Percentiles rank a stretch among this genome's conserved stretches.
Evolutionary conservation across 2,113 vertebrate species (phyloP).

Genomic region (Hiodon tergisus): DNA sequence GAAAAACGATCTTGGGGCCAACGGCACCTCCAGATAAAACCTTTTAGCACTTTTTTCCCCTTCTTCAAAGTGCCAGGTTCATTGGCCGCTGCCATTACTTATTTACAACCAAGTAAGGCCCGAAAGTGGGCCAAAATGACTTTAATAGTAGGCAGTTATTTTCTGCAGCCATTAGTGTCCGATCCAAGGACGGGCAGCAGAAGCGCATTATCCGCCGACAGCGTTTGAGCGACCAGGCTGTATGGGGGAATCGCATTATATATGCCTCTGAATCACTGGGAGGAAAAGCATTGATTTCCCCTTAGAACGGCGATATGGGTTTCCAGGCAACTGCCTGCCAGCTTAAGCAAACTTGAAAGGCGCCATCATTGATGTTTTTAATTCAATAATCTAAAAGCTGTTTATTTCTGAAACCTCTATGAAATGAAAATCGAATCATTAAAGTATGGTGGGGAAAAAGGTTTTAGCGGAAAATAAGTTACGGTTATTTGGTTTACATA

Average conservation of each 20-base stretch:
- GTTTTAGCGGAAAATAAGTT: too few species aligned
- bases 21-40: not conserved
- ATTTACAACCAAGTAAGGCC: not conserved
- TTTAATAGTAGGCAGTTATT: not conserved
- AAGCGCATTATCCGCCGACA: not conserved
- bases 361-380: not conserved
- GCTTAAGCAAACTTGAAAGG: not conserved
- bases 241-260: not conserved
- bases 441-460: not conserved
- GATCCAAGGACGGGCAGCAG: not conserved
- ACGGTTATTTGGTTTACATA: too few species aligned
- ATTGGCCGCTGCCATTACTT: not conserved
- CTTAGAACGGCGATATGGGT: not conserved
- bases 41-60: not conserved
- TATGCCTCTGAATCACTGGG: not conserved
- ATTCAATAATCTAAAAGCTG: not conserved
- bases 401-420: too few species aligned
- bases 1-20: not conserved
- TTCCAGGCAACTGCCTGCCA: not conserved
- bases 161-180: not conserved
- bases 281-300: conserved; percentile 9
- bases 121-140: not conserved
- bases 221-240: not conserved
- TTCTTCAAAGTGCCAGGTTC: not conserved
- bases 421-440: not conserved